A percentile compares a stretch with the other conserved stretches of the same genome.
Evolutionary conservation across 1,140 invertebrate genomes (phyloP).

Genomic region (Halictus rubicundus): DNA sequence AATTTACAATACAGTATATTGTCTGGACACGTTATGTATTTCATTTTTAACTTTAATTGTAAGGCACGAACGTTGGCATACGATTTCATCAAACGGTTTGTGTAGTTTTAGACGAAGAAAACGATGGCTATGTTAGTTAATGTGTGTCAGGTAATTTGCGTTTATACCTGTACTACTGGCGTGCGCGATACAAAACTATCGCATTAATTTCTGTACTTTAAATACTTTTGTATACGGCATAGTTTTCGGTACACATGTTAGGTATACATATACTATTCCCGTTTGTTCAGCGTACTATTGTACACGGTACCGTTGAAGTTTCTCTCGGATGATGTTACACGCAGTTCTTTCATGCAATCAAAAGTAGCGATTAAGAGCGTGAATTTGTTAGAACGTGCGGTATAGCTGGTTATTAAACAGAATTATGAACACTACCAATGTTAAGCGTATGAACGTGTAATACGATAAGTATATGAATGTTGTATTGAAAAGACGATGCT

Average conservation of each 20-base stretch:
- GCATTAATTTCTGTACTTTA: background rate
- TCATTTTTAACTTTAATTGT: background rate
- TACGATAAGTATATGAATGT: constrained; percentile 51
- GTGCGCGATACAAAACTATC: background rate
- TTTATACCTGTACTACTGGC: constrained; percentile 30
- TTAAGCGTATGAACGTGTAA: constrained; percentile 50
- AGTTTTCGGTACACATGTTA: background rate
- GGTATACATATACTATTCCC: background rate
- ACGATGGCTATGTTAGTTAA: constrained; percentile 31
- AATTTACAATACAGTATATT: background rate
- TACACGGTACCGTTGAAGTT: constrained; percentile 2
- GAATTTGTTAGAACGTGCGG: constrained; percentile 24
- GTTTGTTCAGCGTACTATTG: constrained; percentile 12
- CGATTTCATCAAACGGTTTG: background rate
- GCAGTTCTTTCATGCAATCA: constrained; percentile 45
- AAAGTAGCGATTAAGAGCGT: constrained; percentile 53
- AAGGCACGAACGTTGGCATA: background rate
- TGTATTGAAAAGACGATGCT: constrained; percentile 61
- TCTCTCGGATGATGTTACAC: background rate
- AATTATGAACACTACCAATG: constrained; percentile 45
- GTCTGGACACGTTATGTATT: background rate
- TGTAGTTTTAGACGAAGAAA: constrained; percentile 14
- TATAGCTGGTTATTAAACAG: constrained; percentile 12
- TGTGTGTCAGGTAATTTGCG: background rate
- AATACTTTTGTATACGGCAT: background rate